These are phyloP conservation scores for Porites lutea DNA, from an alignment of 64 coral and sea anemone genomes.

Conservation along the genomic window DNA sequence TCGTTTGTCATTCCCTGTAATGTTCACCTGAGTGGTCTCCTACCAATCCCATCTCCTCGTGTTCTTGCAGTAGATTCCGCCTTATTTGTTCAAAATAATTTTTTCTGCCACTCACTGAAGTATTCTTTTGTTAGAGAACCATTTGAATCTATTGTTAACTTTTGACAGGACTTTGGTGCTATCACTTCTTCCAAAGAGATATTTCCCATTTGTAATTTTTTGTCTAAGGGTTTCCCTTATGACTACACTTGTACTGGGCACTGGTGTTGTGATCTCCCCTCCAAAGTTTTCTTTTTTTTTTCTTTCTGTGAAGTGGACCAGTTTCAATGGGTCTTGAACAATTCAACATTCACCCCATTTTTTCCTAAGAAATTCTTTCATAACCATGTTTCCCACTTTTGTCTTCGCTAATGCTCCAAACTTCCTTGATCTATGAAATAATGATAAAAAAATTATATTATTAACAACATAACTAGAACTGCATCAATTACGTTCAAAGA, in stretches of 20 bases:
- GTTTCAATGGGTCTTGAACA: neutral
- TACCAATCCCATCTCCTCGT: conserved; percentile 31
- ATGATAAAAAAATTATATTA: too few relatives aligned
- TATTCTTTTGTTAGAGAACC: conserved; percentile 36
- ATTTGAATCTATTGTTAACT: conserved; percentile 23
- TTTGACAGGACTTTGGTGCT: conserved; percentile 33
- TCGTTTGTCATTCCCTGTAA: conserved; percentile 24
- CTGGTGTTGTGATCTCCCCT: conserved; percentile 33
- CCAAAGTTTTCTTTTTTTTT: neutral
- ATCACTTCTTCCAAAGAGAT: conserved; percentile 39
- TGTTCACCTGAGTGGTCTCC: conserved; percentile 12
- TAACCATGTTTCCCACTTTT: conserved; percentile 25
- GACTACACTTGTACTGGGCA: conserved; percentile 26
- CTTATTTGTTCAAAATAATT: conserved; percentile 29
- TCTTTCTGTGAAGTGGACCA: neutral
- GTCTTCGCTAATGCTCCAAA: neutral
- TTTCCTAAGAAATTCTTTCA: conserved; percentile 40
- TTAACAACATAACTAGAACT: too few relatives aligned
- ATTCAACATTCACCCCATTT: neutral
- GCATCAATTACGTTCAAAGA: too few relatives aligned
- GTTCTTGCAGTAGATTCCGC: neutral
- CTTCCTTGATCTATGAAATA: neutral
- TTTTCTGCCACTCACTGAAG: conserved; percentile 58
- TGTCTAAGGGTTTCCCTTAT: conserved; percentile 19
- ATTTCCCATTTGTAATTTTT: conserved; percentile 29